These are phyloP conservation scores for Spermophilus dauricus DNA, from an alignment of 2,113 vertebrate species.

Conservation along the genomic window DNA sequence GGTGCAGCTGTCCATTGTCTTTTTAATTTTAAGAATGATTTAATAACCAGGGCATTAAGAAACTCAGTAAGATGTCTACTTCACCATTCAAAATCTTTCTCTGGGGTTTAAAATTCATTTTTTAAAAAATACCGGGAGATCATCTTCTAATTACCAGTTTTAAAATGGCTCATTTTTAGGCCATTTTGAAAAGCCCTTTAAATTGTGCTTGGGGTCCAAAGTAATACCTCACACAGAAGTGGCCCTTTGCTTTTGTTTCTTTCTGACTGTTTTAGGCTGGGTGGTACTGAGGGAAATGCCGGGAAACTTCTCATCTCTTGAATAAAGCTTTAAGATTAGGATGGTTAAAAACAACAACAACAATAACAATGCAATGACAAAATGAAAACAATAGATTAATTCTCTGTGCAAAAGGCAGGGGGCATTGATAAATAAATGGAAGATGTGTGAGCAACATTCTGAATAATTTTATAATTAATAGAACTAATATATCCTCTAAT, in stretches of 20 bases:
- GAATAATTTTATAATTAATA: background rate
- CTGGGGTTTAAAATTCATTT: constrained; percentile 66
- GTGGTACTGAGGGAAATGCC: background rate
- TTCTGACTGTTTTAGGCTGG: constrained; percentile 47
- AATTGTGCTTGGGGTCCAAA: constrained; percentile 65
- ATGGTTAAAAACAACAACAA: background rate
- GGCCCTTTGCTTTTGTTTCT: constrained; percentile 4
- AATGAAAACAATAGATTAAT: background rate
- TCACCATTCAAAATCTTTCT: constrained; percentile 59
- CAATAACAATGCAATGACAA: background rate
- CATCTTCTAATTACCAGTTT: constrained; percentile 66
- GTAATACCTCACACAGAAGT: background rate
- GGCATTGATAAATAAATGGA: background rate
- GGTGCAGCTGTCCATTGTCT: constrained; percentile 3
- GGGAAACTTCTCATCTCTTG: background rate
- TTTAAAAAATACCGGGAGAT: constrained; percentile 26
- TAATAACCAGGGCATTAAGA: constrained; percentile 53
- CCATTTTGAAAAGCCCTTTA: background rate
- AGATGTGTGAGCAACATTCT: constrained; percentile 2
- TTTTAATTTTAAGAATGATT: constrained; percentile 59
- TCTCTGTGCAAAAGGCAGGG: background rate
- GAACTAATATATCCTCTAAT: background rate
- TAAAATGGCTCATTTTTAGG: constrained; percentile 69
- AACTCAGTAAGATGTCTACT: constrained; percentile 53
- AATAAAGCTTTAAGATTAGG: background rate